phyloP scores from a whole-genome alignment of 2,888 invertebrate genomes.

The Macrophya annulata region DNA sequence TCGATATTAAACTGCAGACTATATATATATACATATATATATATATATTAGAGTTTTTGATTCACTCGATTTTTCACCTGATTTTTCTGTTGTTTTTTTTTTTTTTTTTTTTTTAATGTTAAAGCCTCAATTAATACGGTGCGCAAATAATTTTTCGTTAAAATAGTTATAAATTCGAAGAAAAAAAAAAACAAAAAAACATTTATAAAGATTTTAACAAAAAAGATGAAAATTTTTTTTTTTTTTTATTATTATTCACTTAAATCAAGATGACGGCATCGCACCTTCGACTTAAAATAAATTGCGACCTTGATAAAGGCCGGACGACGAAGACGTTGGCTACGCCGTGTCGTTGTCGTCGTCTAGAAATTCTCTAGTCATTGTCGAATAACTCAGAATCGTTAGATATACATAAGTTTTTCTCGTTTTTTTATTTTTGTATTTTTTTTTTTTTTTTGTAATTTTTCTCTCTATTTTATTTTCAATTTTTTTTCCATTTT shows the following conservation, averaged over 20 bases:
- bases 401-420: background rate
- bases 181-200: background rate
- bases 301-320: conserved; percentile 50
- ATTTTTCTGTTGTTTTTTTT: background rate
- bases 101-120: background rate
- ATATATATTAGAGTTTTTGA: background rate
- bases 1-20: background rate
- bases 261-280: conserved; percentile 30
- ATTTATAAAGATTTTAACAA: background rate
- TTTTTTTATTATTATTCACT: background rate
- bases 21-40: too few relatives aligned
- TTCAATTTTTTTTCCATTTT: background rate
- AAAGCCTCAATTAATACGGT: too few relatives aligned
- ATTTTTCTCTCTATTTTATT: background rate
- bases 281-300: conserved; percentile 49
- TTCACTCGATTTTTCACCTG: background rate
- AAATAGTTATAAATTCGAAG: background rate
- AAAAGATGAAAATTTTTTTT: too few relatives aligned
- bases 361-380: conserved; percentile 29
- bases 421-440: background rate
- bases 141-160: background rate
- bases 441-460: background rate
- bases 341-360: background rate
- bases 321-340: conserved; percentile 26
- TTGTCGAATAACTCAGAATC: conserved; percentile 35